Evolutionary conservation across 2,797 vertebrate genomes (phyloP), one percentile per base, ranked within the genome.

Genomic region (Perodicticus potto): DNA sequence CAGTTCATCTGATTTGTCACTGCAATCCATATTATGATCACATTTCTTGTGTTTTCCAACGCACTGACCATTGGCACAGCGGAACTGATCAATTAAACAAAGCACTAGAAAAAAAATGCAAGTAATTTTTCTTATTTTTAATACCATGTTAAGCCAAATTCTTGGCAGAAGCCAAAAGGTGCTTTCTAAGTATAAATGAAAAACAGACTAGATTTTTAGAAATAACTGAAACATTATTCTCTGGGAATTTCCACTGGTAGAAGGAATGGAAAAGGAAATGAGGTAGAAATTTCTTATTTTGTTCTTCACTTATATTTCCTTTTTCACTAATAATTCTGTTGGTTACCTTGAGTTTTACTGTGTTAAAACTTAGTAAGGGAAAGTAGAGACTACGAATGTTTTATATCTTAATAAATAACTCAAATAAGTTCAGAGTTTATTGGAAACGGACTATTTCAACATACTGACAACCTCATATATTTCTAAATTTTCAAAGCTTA

Each of bases 41-140:
- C 99, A 99, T 96, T 99, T 99, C 98, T 99, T 99, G 98, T 99
- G 99, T 86, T 99, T 99, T 3, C 99, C 99, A 27, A 99, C 99
- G 98, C 99, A 99, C 97, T 99, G 99, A 17, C 99, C 99, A 9
- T 99, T 99, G 49, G 99, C 97, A 97, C 99, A 99, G 97, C 99
- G 99, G 98, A 99, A 99, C 98, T 99, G 99, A 84, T 99, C 99
- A 0, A 98, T 97, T 27, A 99, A 98, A 97, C 99, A 99, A 10
- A 98, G 99, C 61, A 99, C 99, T 99, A 98, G 27, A 17, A 73
- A 85, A 74, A 90, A 89, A 94, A 92, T 45, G 27, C 67, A 94
- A 86, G 96, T 6, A 69, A 22, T 89, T 97, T 88, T 88, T 86
- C 89, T 89, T 76, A 96, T 72, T 93, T 94, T 94, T 49, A 89